A percentile compares a stretch with the other conserved stretches of the same genome.
Evolutionary conservation across 2,797 vertebrate species (phyloP).

Genomic region (Furcifer pardalis): DNA sequence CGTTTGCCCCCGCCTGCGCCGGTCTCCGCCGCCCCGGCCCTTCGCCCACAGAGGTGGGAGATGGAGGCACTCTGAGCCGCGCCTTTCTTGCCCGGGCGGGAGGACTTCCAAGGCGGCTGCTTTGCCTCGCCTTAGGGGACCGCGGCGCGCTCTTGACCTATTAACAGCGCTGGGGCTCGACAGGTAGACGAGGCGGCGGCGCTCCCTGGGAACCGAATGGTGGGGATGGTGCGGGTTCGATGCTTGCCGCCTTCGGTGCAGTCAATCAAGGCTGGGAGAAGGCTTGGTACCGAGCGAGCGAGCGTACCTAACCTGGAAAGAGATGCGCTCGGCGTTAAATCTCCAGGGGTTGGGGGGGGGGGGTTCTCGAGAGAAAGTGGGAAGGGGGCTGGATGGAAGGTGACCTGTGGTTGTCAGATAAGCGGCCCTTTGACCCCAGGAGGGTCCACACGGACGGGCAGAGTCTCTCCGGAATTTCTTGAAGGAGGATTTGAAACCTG

Average conservation of each 20-base stretch:
- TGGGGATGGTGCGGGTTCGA: background rate
- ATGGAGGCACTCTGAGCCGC: constrained; percentile 56
- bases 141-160: constrained; percentile 43
- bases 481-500: too few relatives aligned
- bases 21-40: constrained; percentile 48
- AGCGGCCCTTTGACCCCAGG: background rate
- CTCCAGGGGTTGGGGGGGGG: background rate
- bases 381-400: too few relatives aligned
- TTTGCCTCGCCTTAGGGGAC: background rate
- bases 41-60: constrained; percentile 60
- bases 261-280: background rate
- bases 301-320: background rate
- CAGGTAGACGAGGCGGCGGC: constrained; percentile 1
- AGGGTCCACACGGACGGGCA: background rate
- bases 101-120: constrained; percentile 40
- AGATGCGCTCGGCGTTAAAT: background rate
- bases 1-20: constrained; percentile 51
- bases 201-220: background rate
- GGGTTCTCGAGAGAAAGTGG: background rate
- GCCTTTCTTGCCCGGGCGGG: constrained; percentile 58
- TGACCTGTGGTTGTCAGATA: background rate
- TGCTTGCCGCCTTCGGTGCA: too few relatives aligned
- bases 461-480: background rate
- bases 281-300: too few relatives aligned
- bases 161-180: constrained; percentile 30